Conservation (phyloP, 2,113 vertebrate species). For the Psittacula cyanocephala region DNA sequence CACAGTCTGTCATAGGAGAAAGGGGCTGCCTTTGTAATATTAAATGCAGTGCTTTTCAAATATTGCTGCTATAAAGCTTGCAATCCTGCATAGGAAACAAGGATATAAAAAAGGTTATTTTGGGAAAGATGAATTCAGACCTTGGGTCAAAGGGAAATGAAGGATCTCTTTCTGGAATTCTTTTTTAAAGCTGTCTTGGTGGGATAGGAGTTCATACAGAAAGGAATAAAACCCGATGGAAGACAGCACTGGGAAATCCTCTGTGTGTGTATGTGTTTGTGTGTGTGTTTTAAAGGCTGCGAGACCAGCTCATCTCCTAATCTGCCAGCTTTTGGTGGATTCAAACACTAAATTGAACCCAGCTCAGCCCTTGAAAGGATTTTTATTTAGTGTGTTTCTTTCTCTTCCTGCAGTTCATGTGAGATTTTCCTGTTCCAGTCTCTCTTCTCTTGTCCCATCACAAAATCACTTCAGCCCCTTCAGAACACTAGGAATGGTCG, state of each 20-base stretch:
- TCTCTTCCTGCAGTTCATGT: not conserved
- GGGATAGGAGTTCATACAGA: not conserved
- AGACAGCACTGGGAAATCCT: not conserved
- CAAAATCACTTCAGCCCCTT: not conserved
- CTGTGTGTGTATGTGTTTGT: accelerated
- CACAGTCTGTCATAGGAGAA: not conserved
- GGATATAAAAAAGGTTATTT: not conserved
- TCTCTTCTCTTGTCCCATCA: not conserved
- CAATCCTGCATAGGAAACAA: not conserved
- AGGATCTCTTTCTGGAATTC: not conserved
- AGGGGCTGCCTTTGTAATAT: not conserved
- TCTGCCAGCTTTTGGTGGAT: not conserved
- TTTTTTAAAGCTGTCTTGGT: not conserved
- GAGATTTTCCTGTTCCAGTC: not conserved
- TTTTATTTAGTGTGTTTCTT: constrained; percentile 4
- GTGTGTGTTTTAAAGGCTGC: not conserved
- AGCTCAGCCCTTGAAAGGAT: not conserved
- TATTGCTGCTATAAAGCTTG: not conserved
- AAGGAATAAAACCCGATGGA: not conserved
- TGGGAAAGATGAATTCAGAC: not conserved
- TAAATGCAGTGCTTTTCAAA: not conserved
- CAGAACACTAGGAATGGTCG: not conserved
- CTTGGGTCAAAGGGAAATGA: not conserved
- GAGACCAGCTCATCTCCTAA: not conserved
- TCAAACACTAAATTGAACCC: constrained; percentile 8